phyloP scores from a whole-genome alignment of 2,888 invertebrate genomes.

The Chloroclysta siterata region DNA sequence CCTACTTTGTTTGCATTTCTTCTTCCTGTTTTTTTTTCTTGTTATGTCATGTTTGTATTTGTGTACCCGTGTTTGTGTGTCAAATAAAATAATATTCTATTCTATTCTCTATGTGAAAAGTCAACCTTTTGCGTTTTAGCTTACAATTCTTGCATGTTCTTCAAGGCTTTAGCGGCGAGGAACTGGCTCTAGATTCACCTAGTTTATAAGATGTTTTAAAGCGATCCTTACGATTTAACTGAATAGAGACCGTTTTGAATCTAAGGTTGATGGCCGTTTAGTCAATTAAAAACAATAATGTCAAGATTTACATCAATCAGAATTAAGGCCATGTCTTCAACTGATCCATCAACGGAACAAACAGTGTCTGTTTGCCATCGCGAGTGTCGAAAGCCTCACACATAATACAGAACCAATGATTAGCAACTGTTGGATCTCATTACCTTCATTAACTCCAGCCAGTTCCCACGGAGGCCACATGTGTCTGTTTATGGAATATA shows the following conservation, averaged over 20 bases:
- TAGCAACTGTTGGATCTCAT: slow-evolving; percentile 70
- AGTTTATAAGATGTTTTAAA: no score
- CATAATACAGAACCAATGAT: slow-evolving; percentile 53
- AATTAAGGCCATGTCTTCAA: slow-evolving; percentile 4
- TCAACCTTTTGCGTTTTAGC: no score
- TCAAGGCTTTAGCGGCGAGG: no score
- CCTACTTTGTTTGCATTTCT: no score
- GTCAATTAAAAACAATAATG: neutral
- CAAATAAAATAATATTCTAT: no score
- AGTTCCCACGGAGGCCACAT: slow-evolving; percentile 76
- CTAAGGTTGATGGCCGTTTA: neutral
- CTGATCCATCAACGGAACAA: slow-evolving; percentile 31
- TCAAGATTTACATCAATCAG: slow-evolving; percentile 15
- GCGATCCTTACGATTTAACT: no score
- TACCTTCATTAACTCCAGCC: slow-evolving; percentile 63
- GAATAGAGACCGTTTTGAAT: neutral
- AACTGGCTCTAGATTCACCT: no score
- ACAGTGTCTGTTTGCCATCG: slow-evolving; percentile 32
- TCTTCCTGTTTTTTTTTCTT: no score
- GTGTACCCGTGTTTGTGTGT: no score
- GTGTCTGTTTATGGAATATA: slow-evolving; percentile 65
- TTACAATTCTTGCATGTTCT: no score
- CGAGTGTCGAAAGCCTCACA: slow-evolving; percentile 34
- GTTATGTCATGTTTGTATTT: no score
- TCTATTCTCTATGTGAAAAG: no score